Evolutionary conservation across 2,113 vertebrate genomes (phyloP).

Genomic region (Pteropus alecto): DNA sequence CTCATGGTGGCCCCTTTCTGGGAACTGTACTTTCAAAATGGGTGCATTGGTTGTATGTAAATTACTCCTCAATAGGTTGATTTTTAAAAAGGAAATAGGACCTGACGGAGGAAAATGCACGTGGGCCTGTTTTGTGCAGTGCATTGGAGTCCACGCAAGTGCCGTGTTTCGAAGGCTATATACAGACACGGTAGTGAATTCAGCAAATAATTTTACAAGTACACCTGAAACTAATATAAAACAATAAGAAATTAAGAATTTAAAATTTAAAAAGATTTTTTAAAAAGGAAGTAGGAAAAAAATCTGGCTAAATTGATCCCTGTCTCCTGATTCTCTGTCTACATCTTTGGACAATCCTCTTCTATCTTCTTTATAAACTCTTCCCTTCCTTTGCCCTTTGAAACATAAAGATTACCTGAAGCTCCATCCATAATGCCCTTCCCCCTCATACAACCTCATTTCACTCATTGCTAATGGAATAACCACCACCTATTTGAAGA

Average conservation of each 20-base stretch:
- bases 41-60: neutral
- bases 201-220: too few species aligned
- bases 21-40: neutral
- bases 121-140: too few species aligned
- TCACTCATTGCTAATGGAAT: neutral
- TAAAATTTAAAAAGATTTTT: neutral
- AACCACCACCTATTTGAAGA: neutral
- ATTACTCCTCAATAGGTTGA: neutral
- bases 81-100: neutral
- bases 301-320: neutral
- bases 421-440: neutral
- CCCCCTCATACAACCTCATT: neutral
- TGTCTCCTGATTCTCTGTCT: neutral
- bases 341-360: neutral
- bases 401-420: neutral
- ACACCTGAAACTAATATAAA: too few species aligned
- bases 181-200: too few species aligned
- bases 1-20: neutral
- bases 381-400: neutral
- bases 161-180: too few species aligned
- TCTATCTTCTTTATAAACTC: neutral
- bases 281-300: neutral
- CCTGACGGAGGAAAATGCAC: too few species aligned
- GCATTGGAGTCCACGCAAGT: too few species aligned
- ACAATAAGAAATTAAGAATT: too few species aligned